Evolutionary conservation across 2,888 invertebrate genomes (phyloP).

Genomic region (Phasia obesa): DNA sequence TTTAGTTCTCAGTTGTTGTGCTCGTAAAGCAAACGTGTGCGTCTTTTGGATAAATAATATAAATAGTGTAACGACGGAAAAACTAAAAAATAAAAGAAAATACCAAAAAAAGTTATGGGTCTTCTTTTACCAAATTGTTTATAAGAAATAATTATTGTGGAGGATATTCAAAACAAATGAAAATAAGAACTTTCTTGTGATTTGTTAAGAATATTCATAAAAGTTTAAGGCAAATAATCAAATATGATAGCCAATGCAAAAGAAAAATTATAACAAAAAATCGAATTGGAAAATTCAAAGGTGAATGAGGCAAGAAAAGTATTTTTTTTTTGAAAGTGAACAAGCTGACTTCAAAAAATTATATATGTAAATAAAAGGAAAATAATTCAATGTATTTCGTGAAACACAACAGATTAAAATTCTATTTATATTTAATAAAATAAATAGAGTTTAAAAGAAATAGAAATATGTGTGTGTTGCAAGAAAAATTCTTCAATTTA

Average conservation of each 20-base stretch:
- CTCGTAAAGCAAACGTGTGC: conserved; percentile 79
- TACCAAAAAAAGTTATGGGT: conserved; percentile 48
- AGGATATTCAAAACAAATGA: conserved; percentile 35
- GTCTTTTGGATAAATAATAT: conserved; percentile 63
- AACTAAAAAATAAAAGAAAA: conserved; percentile 52
- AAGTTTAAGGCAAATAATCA: neutral
- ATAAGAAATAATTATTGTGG: conserved; percentile 33
- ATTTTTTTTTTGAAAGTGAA: conserved; percentile 15
- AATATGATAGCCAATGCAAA: conserved; percentile 5
- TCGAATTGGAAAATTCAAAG: conserved; percentile 60
- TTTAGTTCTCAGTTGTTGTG: conserved; percentile 82
- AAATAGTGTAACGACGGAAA: conserved; percentile 62
- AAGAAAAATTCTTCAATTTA: neutral
- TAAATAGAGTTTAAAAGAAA: neutral
- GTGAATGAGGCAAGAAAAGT: conserved; percentile 48
- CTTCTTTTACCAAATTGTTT: conserved; percentile 41
- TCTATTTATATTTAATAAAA: neutral
- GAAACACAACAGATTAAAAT: neutral
- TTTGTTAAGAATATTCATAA: neutral
- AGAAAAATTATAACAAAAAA: conserved; percentile 37
- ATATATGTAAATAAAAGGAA: neutral
- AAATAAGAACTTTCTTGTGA: conserved; percentile 34
- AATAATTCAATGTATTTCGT: conserved; percentile 37
- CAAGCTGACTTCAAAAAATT: conserved; percentile 38
- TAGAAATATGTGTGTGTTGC: neutral